These are phyloP conservation scores for Tricholauxania praeusta DNA, from an alignment of 2,888 invertebrate genomes.

Conservation along the genomic window DNA sequence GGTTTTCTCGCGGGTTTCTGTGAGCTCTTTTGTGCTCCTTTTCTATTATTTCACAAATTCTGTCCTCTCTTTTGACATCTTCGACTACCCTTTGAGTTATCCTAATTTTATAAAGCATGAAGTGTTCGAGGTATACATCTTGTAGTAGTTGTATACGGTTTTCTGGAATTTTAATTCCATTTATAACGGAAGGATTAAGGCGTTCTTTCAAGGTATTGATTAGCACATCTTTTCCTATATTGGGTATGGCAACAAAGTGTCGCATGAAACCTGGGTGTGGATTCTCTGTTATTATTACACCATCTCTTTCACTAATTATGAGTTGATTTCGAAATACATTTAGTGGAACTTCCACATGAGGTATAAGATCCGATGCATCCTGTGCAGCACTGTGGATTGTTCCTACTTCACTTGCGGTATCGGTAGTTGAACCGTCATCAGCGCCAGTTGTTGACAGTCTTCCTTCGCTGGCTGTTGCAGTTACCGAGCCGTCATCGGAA, in stretches of 20 bases:
- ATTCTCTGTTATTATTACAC: too few species aligned
- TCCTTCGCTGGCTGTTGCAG: background rate
- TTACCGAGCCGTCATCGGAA: too few species aligned
- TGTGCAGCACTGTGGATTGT: background rate
- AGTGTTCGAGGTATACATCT: constrained; percentile 3
- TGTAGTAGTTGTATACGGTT: background rate
- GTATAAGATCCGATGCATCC: too few species aligned
- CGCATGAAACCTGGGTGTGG: too few species aligned
- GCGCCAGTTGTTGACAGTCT: background rate
- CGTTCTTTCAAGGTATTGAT: background rate
- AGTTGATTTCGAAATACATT: too few species aligned
- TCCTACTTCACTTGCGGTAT: background rate
- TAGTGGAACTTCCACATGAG: too few species aligned
- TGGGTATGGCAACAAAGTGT: too few species aligned
- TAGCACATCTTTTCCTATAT: background rate
- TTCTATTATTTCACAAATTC: background rate
- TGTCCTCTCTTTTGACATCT: background rate
- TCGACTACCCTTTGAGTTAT: constrained; percentile 14
- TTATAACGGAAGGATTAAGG: background rate
- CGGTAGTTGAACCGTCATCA: background rate
- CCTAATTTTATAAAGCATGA: constrained; percentile 8
- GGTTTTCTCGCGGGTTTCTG: background rate
- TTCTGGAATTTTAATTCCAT: constrained; percentile 5
- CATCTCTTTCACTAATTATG: background rate
- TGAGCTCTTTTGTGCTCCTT: background rate